A percentile compares a stretch with the other conserved stretches of the same genome.
Conservation (phyloP, 2,888 invertebrate genomes). For the Ochropleura plecta region DNA sequence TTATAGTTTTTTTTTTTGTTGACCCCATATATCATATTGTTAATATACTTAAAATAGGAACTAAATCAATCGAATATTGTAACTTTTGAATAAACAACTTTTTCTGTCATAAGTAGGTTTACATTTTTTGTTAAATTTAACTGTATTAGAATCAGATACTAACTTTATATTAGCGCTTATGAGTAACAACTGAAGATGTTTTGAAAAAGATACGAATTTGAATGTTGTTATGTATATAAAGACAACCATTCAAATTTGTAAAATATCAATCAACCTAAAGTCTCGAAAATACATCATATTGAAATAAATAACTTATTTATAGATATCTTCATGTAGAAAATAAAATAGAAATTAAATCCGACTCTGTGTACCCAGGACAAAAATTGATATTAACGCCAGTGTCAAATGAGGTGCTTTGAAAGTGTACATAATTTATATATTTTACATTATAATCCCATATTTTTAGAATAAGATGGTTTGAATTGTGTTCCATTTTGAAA, state of each 20-base stretch:
- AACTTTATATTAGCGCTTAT: slow-evolving; percentile 77
- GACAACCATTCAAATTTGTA: slow-evolving; percentile 24
- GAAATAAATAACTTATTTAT: not conserved
- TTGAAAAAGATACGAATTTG: slow-evolving; percentile 33
- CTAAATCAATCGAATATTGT: slow-evolving; percentile 80
- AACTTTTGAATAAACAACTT: slow-evolving; percentile 73
- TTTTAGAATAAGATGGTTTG: slow-evolving; percentile 79
- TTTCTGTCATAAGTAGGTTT: slow-evolving; percentile 77
- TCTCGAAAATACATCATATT: slow-evolving; percentile 32
- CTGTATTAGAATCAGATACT: slow-evolving; percentile 81
- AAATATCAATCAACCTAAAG: slow-evolving; percentile 3
- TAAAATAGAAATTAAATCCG: slow-evolving; percentile 25
- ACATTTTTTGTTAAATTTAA: slow-evolving; percentile 78
- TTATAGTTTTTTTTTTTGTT: slow-evolving; percentile 84
- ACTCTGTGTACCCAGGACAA: slow-evolving; percentile 76
- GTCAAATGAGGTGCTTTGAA: slow-evolving; percentile 87
- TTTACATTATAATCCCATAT: slow-evolving; percentile 78
- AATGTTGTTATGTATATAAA: not conserved
- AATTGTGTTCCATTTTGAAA: slow-evolving; percentile 70
- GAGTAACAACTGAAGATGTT: slow-evolving; percentile 64
- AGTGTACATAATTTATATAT: slow-evolving; percentile 82
- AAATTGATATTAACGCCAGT: slow-evolving; percentile 81
- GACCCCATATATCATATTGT: slow-evolving; percentile 81
- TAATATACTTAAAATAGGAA: slow-evolving; percentile 76
- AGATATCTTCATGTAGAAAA: slow-evolving; percentile 50